phyloP scores from a whole-genome alignment of 2,888 invertebrate genomes.

The Megalurothrips usitatus region DNA sequence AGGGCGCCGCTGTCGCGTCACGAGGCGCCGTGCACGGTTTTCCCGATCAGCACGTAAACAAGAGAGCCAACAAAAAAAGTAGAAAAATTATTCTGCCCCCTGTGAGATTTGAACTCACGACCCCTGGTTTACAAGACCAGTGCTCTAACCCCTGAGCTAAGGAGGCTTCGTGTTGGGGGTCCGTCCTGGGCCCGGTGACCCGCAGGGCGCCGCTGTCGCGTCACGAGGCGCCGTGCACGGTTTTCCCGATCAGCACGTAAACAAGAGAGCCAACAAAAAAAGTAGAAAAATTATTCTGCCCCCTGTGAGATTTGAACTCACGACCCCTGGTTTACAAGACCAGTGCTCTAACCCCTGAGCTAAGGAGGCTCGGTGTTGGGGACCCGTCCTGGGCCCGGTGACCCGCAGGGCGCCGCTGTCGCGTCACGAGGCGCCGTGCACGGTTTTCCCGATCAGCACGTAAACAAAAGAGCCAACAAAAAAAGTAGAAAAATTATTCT shows the following conservation, averaged over 20 bases:
- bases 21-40: too few species aligned
- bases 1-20: too few species aligned
- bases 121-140: slow-evolving; percentile 11
- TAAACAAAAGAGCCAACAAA: not conserved
- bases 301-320: slow-evolving; percentile 1
- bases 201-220: too few species aligned
- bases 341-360: slow-evolving; percentile 1
- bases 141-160: slow-evolving; percentile 11
- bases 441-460: too few species aligned
- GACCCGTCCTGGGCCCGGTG: too few species aligned
- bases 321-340: slow-evolving; percentile 1
- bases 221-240: too few species aligned
- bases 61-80: not conserved
- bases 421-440: too few species aligned
- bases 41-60: not conserved
- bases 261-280: not conserved
- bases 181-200: too few species aligned
- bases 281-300: not conserved
- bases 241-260: too few species aligned
- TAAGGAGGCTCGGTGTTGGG: not conserved
- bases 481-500: too few species aligned
- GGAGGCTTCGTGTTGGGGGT: not conserved
- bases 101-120: slow-evolving; percentile 11
- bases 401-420: too few species aligned
- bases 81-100: not conserved